Conservation (phyloP, 2,888 invertebrate species). For the Entomobrya multifasciata region DNA sequence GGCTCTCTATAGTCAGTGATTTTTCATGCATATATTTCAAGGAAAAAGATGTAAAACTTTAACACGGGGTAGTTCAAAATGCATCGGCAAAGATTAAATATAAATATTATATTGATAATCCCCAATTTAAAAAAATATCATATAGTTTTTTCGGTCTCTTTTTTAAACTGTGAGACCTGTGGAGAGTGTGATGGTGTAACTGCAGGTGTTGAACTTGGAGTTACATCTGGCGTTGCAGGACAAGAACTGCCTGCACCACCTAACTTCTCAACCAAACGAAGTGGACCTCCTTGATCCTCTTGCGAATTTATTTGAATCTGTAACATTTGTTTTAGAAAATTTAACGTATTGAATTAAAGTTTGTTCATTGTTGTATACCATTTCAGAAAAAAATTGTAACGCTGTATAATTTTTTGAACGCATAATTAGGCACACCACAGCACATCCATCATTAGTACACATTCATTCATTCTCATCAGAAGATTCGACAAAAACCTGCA, state of each 20-base stretch:
- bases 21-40: too few relatives aligned
- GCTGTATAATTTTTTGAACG: not conserved
- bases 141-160: not conserved
- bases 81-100: too few relatives aligned
- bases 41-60: too few relatives aligned
- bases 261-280: slow-evolving; percentile 74
- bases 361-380: not conserved
- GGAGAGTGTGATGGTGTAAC: slow-evolving; percentile 77
- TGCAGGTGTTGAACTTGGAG: slow-evolving; percentile 77
- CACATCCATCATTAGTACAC: not conserved
- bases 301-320: slow-evolving; percentile 69
- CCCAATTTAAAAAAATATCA: not conserved
- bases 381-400: not conserved
- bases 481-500: too few relatives aligned
- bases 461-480: too few relatives aligned
- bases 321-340: slow-evolving; percentile 64
- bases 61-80: too few relatives aligned
- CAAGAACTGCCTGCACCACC: slow-evolving; percentile 66
- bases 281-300: slow-evolving; percentile 69
- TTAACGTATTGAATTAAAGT: slow-evolving; percentile 44
- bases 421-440: not conserved
- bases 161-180: slow-evolving; percentile 73
- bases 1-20: too few relatives aligned
- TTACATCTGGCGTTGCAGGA: slow-evolving; percentile 75
- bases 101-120: not conserved